Evolutionary conservation across 2,113 vertebrate species (phyloP).

Genomic region (Albula glossodonta): DNA sequence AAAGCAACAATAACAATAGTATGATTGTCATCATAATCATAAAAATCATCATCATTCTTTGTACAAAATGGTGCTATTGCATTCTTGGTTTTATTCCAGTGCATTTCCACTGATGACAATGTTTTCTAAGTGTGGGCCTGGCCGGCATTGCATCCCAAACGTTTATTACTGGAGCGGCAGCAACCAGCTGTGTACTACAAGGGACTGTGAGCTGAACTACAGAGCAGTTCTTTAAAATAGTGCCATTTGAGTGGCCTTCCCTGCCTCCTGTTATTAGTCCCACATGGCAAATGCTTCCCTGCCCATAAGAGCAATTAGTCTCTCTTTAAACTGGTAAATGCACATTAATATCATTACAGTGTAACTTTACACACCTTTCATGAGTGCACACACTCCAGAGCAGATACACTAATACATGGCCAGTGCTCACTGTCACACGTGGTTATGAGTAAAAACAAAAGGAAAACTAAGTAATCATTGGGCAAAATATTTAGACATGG

Average conservation of each 20-base stretch:
- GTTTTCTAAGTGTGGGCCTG: not conserved
- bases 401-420: not conserved
- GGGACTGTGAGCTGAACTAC: not conserved
- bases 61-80: not conserved
- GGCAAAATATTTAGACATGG: not conserved
- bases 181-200: not conserved
- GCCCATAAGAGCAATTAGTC: constrained; percentile 26
- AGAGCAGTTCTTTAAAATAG: constrained; percentile 6
- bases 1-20: not conserved
- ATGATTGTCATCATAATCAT: not conserved
- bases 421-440: constrained; percentile 38
- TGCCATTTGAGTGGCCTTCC: not conserved
- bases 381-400: not conserved
- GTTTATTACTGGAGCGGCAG: not conserved
- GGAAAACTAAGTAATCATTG: not conserved
- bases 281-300: constrained; percentile 44
- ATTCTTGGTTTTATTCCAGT: not conserved
- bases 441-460: not conserved
- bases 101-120: not conserved
- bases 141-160: not conserved
- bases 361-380: constrained; percentile 26
- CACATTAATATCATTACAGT: constrained; percentile 56
- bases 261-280: constrained; percentile 16
- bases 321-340: constrained; percentile 50
- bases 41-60: not conserved